Percentiles rank a stretch among this genome's conserved stretches.
Conservation (phyloP, 2,888 invertebrate species). For the Hoplodrina blanda region DNA sequence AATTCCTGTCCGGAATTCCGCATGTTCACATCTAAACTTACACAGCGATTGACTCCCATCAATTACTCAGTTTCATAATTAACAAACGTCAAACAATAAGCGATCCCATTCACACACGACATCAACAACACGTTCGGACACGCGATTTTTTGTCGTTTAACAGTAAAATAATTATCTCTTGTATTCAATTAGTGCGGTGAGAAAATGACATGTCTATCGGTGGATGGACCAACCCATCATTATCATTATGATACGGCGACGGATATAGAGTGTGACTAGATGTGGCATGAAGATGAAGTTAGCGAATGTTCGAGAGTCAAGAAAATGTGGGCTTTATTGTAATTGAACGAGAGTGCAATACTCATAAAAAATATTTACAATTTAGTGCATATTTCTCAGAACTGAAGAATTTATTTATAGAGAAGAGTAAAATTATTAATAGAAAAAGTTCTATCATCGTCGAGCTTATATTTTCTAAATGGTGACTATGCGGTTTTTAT, state of each 20-base stretch:
- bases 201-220: slow-evolving; percentile 86
- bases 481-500: slow-evolving; percentile 1
- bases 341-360: slow-evolving; percentile 1
- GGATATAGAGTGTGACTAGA: slow-evolving; percentile 74
- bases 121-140: slow-evolving; percentile 65
- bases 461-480: neutral
- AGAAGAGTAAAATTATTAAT: neutral
- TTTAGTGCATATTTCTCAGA: neutral
- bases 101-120: slow-evolving; percentile 56
- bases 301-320: slow-evolving; percentile 28
- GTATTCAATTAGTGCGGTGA: slow-evolving; percentile 86
- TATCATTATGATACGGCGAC: slow-evolving; percentile 69
- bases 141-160: slow-evolving; percentile 66
- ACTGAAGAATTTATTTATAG: neutral
- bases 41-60: slow-evolving; percentile 8
- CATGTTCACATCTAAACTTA: neutral
- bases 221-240: slow-evolving; percentile 77
- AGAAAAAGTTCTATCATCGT: neutral
- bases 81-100: slow-evolving; percentile 60
- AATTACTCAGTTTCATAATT: slow-evolving; percentile 43
- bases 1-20: neutral
- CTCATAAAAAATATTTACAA: neutral
- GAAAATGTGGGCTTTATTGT: slow-evolving; percentile 28
- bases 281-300: slow-evolving; percentile 61
- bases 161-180: slow-evolving; percentile 80